Percentiles rank a stretch among this genome's conserved stretches.
Evolutionary conservation across 2,797 vertebrate genomes (phyloP).

Genomic region (Helarctos malayanus): DNA sequence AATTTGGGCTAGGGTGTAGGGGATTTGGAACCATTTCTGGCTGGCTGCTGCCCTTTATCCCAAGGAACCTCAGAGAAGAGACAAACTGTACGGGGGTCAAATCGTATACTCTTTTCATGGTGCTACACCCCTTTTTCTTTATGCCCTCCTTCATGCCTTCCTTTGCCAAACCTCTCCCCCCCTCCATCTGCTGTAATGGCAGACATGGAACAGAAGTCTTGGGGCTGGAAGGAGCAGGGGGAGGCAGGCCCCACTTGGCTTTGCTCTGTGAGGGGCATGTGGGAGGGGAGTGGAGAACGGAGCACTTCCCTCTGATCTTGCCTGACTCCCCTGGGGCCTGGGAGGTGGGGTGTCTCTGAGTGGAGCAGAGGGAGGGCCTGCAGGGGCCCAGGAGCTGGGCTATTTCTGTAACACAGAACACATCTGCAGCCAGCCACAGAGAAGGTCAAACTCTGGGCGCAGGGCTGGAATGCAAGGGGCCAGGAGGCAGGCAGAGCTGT

Average conservation of each 20-base stretch:
- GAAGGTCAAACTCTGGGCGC: conserved; percentile 82
- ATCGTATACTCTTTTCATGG: background rate
- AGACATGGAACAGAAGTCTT: background rate
- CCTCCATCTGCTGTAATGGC: background rate
- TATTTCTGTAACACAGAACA: conserved; percentile 79
- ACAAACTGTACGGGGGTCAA: background rate
- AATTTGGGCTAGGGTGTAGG: background rate
- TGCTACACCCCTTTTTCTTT: background rate
- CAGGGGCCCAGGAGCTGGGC: conserved; percentile 25
- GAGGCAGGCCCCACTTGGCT: background rate
- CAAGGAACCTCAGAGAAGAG: background rate
- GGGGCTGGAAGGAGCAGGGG: background rate
- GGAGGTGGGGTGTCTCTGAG: background rate
- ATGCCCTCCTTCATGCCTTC: background rate
- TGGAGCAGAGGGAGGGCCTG: background rate
- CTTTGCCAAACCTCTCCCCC: background rate
- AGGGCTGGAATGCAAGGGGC: conserved; percentile 79
- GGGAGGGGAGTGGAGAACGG: background rate
- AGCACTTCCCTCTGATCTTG: background rate
- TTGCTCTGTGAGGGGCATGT: background rate
- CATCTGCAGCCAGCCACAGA: conserved; percentile 65
- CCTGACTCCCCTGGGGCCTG: conserved; percentile 5
- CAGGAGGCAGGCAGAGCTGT: conserved; percentile 10
- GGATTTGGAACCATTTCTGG: background rate
- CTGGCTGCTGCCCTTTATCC: background rate